Evolutionary conservation across 2,888 invertebrate genomes (phyloP), one percentile per base, ranked within the genome.

Genomic region (Calliopum simillimum): DNA sequence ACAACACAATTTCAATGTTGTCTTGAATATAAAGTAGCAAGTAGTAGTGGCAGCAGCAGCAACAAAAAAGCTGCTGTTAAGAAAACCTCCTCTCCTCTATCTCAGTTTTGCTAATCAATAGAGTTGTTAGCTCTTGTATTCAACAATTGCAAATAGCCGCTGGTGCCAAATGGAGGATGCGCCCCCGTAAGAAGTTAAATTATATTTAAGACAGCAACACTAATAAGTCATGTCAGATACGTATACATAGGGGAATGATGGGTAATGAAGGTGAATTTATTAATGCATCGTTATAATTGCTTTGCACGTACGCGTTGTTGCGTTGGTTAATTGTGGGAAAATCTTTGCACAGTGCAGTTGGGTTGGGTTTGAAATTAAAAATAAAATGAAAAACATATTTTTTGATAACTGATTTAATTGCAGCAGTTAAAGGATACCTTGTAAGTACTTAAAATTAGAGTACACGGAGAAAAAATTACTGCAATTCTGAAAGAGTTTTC

Each of bases 61-160:
- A 21, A 21, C n/a, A 16, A 53, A 55, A 55, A 16, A 13, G 33
- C 12, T 41, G 61, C 43, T 16, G 43, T 13, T 19, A 19, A 16
- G 23, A 8, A 11, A 53, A 53, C 53, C 23, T 3, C n/a, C 13
- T 12, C 12, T 49, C 14, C 19, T 51, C 51, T 12, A n/a, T 4
- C 23, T n/a, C 51, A 12, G 1, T 4, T 14, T 19, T 53, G 70
- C 61, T 55, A 44, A 61, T 58, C 72, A 58, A 72, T 72, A 62
- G 69, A 72, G 69, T 63, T 69, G 72, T 69, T 49, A 25, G 68
- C 58, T 51, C 44, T 64, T 21, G 41, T 11, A 53, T 16, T 53
- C 19, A 41, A 51, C 25, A 14, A 16, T 56, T 43, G 44, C 21
- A 61, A 67, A 70, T 62, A 62, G 66, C 70, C 56, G 16, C 47